Percentiles rank a stretch among this genome's conserved stretches.
Conservation (phyloP, 2,888 invertebrate genomes). For the Drosophila bunnanda region DNA sequence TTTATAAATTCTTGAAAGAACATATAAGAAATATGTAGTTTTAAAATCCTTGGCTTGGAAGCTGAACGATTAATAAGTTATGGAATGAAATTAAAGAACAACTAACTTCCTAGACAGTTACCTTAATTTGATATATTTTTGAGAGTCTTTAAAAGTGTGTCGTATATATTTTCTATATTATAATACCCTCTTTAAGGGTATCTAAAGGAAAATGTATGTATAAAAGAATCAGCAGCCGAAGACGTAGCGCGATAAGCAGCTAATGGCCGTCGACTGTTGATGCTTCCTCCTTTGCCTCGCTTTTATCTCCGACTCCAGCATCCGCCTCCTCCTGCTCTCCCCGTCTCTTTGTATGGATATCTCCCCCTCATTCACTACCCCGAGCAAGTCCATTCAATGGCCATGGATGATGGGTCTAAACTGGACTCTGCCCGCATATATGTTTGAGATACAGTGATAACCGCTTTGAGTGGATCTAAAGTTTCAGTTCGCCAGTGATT, state of each 20-base stretch:
- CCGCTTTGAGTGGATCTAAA: conserved; percentile 24
- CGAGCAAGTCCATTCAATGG: conserved; percentile 38
- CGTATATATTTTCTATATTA: not conserved
- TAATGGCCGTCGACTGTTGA: conserved; percentile 65
- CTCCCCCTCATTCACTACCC: conserved; percentile 2
- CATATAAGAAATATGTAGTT: not conserved
- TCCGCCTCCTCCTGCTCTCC: not conserved
- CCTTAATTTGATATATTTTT: not conserved
- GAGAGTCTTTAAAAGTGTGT: not conserved
- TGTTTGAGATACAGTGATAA: conserved; percentile 28
- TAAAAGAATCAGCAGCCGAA: conserved; percentile 32
- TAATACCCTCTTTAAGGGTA: not conserved
- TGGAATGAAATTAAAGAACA: not conserved
- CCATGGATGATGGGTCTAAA: conserved; percentile 22
- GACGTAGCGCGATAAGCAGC: conserved; percentile 72
- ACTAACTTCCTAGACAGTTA: not conserved
- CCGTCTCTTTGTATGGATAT: conserved; percentile 5
- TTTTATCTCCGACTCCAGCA: conserved; percentile 29
- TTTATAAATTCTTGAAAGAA: not conserved
- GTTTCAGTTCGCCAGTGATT: not conserved
- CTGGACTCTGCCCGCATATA: conserved; percentile 49
- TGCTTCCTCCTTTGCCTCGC: conserved; percentile 35
- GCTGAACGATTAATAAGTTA: not conserved
- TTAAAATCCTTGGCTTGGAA: too few relatives aligned
- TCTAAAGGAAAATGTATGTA: conserved; percentile 6